A percentile compares a stretch with the other conserved stretches of the same genome.
Conservation (phyloP, 2,113 vertebrate genomes). For the Microtus richardsoni region DNA sequence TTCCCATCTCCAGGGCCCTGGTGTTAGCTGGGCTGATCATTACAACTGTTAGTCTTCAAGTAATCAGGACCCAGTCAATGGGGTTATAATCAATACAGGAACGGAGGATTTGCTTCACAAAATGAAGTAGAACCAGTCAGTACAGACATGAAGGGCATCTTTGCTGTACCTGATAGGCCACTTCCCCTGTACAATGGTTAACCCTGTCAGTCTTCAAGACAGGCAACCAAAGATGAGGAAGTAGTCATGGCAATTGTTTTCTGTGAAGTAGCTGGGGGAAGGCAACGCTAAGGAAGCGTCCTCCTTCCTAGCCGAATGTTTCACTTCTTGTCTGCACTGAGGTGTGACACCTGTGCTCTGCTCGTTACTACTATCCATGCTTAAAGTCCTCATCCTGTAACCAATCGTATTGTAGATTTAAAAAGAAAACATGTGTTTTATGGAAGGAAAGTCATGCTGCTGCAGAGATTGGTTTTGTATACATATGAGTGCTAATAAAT, state of each 20-base stretch:
- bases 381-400: not conserved
- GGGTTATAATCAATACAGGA: not conserved
- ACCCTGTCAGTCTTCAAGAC: not conserved
- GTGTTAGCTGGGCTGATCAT: not conserved
- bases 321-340: not conserved
- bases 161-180: not conserved
- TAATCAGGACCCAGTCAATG: not conserved
- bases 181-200: rapidly evolving
- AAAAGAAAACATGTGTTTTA: not conserved
- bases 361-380: not conserved
- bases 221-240: not conserved
- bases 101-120: not conserved
- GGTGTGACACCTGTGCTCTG: not conserved
- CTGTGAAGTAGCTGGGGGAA: too few relatives aligned
- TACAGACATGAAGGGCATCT: not conserved
- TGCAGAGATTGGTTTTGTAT: not conserved
- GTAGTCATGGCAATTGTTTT: too few relatives aligned
- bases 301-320: not conserved
- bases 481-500: not conserved
- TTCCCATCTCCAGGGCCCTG: not conserved
- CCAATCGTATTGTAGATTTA: not conserved
- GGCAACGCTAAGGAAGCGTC: not conserved
- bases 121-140: not conserved
- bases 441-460: not conserved
- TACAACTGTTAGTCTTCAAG: not conserved